Evolutionary conservation across 2,888 invertebrate species (phyloP), one percentile per base, ranked within the genome.

Genomic region (Melanostoma scalare): DNA sequence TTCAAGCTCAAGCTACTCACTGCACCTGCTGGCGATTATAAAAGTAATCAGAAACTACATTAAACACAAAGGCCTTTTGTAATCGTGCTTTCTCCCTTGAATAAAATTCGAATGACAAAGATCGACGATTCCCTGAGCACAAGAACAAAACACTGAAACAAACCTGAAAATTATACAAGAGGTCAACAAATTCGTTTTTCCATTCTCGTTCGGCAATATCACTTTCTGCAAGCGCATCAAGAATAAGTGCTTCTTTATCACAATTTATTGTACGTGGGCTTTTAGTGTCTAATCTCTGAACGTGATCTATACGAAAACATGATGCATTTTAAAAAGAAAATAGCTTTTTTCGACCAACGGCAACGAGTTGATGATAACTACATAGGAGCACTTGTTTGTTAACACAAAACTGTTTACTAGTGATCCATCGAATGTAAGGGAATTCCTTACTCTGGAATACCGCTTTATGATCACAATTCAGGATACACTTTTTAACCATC

Each of bases 201-300:
- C 40, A 56, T 38, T 63, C 42, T 35, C 44, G 38, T 10, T 10
- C 63, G 63, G 63, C 56, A 65, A 52, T 33, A 56, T 52, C 68
- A 68, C 31, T 68, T 81, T 81, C 35, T 72, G 81, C 76, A 72
- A 76, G 42, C 53, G 55, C 52, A 74, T 52, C 67, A 73, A 61
- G 48, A 52, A 50, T 52, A n/a, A 36, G 40, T 30, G 8, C 31
- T 46, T 36, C 33, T 42, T 56, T 42, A 38, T 65, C 56, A 58
- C 31, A 58, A 6, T 50, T 46, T 36, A 36, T 20, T 44, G 48
- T 75, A 80, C 69, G 69, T 69, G 75, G 58, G 36, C 42, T 73
- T 67, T 4, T 5, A 40, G 55, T 72, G 52, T 52, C 73, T 35
- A 55, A 81, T 72, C 76, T 52, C 42, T 46, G 10, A 52, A 69